phyloP scores from a whole-genome alignment of 2,888 invertebrate genomes.

The Flexamia atlantica region DNA sequence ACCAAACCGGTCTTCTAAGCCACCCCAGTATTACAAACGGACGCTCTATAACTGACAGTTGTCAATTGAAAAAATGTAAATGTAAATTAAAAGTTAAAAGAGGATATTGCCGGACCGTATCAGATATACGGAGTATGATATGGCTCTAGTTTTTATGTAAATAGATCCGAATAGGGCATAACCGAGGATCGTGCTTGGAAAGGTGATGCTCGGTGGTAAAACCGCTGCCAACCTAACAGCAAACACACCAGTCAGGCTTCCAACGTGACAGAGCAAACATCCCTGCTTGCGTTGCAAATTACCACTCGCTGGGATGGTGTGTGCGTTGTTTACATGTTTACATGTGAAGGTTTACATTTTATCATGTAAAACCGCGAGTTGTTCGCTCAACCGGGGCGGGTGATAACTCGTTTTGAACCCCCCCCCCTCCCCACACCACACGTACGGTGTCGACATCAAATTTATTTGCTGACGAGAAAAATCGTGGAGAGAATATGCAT shows the following conservation, averaged over 20 bases:
- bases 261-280: constrained; percentile 59
- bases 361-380: constrained; percentile 54
- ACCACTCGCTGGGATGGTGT: constrained; percentile 27
- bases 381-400: constrained; percentile 34
- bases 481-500: constrained; percentile 33
- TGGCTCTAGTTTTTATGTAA: constrained; percentile 61
- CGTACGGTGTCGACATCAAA: constrained; percentile 29
- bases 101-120: constrained; percentile 43
- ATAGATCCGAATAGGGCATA: constrained; percentile 61
- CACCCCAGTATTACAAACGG: neutral
- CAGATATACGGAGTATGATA: constrained; percentile 40
- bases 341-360: constrained; percentile 47
- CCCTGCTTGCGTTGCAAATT: constrained; percentile 48
- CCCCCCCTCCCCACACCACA: neutral
- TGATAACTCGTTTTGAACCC: constrained; percentile 36
- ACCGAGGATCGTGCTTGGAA: constrained; percentile 60
- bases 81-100: constrained; percentile 37
- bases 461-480: constrained; percentile 49
- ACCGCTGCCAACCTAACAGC: constrained; percentile 29
- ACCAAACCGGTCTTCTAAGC: neutral
- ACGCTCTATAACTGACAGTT: constrained; percentile 1
- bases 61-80: constrained; percentile 1
- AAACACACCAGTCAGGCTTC: constrained; percentile 51
- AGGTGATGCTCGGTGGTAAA: constrained; percentile 47
- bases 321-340: constrained; percentile 47